Base-by-base conservation (phyloP, 2,888 invertebrate genomes). In the Trachelus troglodyta region DNA sequence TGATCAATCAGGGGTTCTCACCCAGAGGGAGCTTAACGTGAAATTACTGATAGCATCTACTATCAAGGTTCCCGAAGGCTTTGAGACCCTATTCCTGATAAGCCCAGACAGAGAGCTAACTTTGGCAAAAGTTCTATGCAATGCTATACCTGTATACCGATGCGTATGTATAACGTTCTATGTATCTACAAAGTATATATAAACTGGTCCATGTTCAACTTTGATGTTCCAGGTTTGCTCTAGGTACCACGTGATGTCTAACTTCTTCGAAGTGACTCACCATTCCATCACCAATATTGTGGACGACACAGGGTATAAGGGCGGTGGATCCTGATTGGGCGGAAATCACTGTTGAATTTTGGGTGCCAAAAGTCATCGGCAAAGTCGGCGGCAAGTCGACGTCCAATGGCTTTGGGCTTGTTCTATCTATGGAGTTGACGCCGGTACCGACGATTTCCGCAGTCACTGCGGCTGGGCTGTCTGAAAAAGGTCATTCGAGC, bases 271-370 rank as follows among this genome's bases (percentile, higher is more conserved):
- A 31, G 12, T 12, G 33, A 94, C 96, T 96, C 92, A 97, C 97
- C 94, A 96, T 95, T 87, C 97, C 97, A 91, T 97, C 97, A 76
- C 97, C 97, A 86, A 97, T 96, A 90, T 96, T 96, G 90, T 95
- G 95, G 83, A 97, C 96, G 82, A 96, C 94, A 91, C 97, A 97
- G 1, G 97, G 97, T 82, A 97, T 93, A 79, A 96, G 93, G 4
- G 97, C 97, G 0, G 96, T 96, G 80, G 96, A 96, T 30, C 97
- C 97, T 73, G 95, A 96, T 92, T 97, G 97, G 85, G 97, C 96
- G 82, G 95, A 95, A 90, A 97, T 94, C 74, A 95, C 92, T 0
- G 96, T 96, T 82, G 96, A 96, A 90, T 97, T 97, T 88, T 96
- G 96, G 9, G 97, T 97, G 76, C 95, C 95, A 89, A 97, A 97